A percentile compares a stretch with the other conserved stretches of the same genome.
Conservation (phyloP, 1,140 invertebrate species). For the Magallana ariakensis region DNA sequence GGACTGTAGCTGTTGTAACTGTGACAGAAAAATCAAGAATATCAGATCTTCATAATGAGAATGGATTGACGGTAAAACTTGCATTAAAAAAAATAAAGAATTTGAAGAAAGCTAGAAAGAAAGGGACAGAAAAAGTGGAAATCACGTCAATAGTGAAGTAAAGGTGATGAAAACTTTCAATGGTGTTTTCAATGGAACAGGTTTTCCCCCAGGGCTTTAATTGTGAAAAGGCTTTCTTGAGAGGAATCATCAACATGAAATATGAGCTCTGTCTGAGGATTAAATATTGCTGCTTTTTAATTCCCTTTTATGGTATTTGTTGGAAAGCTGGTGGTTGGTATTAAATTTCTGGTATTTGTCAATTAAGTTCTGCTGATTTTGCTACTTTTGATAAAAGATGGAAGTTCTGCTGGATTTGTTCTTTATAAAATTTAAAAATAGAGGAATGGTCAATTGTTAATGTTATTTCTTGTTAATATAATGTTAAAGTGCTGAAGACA, state of each 20-base stretch:
- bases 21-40: too few species aligned
- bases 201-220: not conserved
- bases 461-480: too few species aligned
- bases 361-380: not conserved
- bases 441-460: too few species aligned
- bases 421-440: too few species aligned
- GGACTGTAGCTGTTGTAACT: too few species aligned
- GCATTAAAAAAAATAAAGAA: not conserved
- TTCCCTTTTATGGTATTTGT: not conserved
- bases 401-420: not conserved
- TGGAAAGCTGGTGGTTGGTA: not conserved
- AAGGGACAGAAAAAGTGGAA: not conserved
- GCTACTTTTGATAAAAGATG: not conserved
- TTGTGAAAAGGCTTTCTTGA: slow-evolving; percentile 6
- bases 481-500: too few species aligned
- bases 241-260: slow-evolving; percentile 10
- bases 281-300: not conserved
- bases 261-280: not conserved
- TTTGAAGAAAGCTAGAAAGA: too few species aligned
- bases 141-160: not conserved
- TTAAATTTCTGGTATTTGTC: not conserved
- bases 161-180: not conserved
- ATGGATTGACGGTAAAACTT: not conserved
- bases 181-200: not conserved
- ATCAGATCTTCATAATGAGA: too few species aligned